Evolutionary conservation across 2,113 vertebrate species (phyloP), one percentile per base, ranked within the genome.

Genomic region (Epinephelus fuscoguttatus): DNA sequence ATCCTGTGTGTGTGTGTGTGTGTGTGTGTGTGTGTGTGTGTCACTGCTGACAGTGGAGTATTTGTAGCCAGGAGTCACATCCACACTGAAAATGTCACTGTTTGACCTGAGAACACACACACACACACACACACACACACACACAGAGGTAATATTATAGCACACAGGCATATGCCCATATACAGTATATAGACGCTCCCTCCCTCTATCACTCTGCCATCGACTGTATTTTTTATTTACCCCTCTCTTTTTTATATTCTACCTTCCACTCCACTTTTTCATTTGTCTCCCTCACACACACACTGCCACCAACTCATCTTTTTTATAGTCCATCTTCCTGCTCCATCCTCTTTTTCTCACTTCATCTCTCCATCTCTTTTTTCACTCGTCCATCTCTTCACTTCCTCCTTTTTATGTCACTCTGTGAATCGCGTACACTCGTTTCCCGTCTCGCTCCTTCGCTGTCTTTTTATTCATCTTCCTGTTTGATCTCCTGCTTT

Each of bases 401-500:
- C 73, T 42, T 80, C 72, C 56, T 66, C 27, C 10, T 50, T 52
- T 72, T 66, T 55, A 50, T 78, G 75, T 64, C 66, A 25, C 13
- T 69, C 49, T 1, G 50, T 80, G 80, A 80, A 79, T 86, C 64
- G 66, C 59, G 6, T 60, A 30, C 73, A 0, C 67, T 75, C 7
- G 14, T 69, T 77, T 77, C 57, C 78, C 21, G 0, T 64, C 74
- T 70, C 27, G 17, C 61, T 52, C 57, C 76, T 67, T 33, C 40
- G 45, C 47, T 19, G 25, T 27, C 70, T 83, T 81, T 80, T 81
- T 50, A 57, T 78, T 83, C 78, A 59, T 85, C 73, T 75, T 86
- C 75, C 78, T 2, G 78, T 88, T 91, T 88, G 81, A 91, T 91
- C 78, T 77, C 52, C 73, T 88, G 78, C 84, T 90, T 82, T 81